These are phyloP conservation scores for Nannoperca australis DNA, from an alignment of 2,797 vertebrate genomes.

Conservation along the genomic window DNA sequence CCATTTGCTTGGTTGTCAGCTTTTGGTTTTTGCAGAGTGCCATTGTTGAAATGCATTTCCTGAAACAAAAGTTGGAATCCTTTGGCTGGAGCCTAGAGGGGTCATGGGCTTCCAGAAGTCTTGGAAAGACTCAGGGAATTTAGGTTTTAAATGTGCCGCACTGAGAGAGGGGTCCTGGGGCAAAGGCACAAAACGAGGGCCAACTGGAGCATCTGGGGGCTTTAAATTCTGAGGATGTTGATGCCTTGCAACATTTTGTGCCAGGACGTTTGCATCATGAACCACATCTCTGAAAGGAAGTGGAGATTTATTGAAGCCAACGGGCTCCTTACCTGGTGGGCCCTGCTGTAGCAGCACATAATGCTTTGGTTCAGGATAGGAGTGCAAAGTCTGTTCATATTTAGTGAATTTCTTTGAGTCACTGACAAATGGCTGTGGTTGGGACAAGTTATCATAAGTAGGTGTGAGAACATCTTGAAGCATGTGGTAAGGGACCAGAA, in stretches of 20 bases:
- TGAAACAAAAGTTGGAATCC: slow-evolving; percentile 18
- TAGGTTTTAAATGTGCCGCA: slow-evolving; percentile 3
- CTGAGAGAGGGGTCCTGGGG: background rate
- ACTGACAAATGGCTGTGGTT: background rate
- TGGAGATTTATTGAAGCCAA: background rate
- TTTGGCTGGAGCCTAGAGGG: background rate
- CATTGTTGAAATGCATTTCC: slow-evolving; percentile 22
- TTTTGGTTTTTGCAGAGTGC: slow-evolving; percentile 4
- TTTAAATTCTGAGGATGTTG: background rate
- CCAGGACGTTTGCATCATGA: slow-evolving; percentile 2
- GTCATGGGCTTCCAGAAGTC: slow-evolving; percentile 20
- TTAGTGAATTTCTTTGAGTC: slow-evolving; percentile 10
- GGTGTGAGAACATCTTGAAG: slow-evolving; percentile 43
- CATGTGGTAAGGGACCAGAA: slow-evolving; percentile 36
- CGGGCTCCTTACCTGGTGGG: slow-evolving; percentile 50
- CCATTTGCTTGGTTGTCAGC: slow-evolving; percentile 31
- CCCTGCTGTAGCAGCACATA: slow-evolving; percentile 64
- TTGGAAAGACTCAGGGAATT: slow-evolving; percentile 17
- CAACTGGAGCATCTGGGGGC: background rate
- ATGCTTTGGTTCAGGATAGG: slow-evolving; percentile 16
- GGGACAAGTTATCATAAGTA: background rate
- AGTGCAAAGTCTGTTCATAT: background rate
- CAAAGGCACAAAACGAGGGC: background rate
- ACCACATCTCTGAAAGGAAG: background rate
- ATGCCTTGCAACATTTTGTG: background rate